Percentiles rank a stretch among this genome's conserved stretches.
Evolutionary conservation across 1,140 invertebrate genomes (phyloP).

Genomic region (Lysiphlebus fabarum): DNA sequence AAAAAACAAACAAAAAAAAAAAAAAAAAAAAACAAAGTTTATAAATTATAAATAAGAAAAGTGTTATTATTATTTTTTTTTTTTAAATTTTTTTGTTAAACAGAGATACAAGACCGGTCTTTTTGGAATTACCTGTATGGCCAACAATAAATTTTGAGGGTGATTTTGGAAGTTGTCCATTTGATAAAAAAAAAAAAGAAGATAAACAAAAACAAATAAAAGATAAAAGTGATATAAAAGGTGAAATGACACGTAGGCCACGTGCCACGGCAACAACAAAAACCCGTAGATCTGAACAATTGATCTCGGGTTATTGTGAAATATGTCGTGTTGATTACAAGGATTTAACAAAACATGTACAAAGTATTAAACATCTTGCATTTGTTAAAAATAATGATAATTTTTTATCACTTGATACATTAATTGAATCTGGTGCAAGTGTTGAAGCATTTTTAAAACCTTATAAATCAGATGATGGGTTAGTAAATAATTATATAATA

Average conservation of each 20-base stretch:
- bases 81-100: slow-evolving; percentile 27
- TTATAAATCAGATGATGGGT: slow-evolving; percentile 50
- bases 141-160: slow-evolving; percentile 52
- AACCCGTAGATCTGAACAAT: slow-evolving; percentile 56
- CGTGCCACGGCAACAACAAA: slow-evolving; percentile 57
- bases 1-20: no score
- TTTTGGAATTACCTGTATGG: slow-evolving; percentile 52
- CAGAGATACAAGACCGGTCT: slow-evolving; percentile 52
- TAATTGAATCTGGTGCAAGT: slow-evolving; percentile 62
- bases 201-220: slow-evolving; percentile 38
- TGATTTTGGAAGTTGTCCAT: slow-evolving; percentile 48
- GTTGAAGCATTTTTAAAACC: slow-evolving; percentile 63
- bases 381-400: slow-evolving; percentile 70
- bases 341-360: slow-evolving; percentile 64
- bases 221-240: slow-evolving; percentile 44
- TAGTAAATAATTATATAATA: slow-evolving; percentile 20
- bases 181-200: slow-evolving; percentile 34
- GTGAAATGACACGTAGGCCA: slow-evolving; percentile 66
- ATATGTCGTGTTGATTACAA: slow-evolving; percentile 71
- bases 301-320: slow-evolving; percentile 69
- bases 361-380: slow-evolving; percentile 67
- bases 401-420: slow-evolving; percentile 65
- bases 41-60: background rate
- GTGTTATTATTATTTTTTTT: background rate
- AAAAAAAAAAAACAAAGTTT: background rate